Conservation (phyloP, 2,888 invertebrate genomes). For the Tyria jacobaeae region DNA sequence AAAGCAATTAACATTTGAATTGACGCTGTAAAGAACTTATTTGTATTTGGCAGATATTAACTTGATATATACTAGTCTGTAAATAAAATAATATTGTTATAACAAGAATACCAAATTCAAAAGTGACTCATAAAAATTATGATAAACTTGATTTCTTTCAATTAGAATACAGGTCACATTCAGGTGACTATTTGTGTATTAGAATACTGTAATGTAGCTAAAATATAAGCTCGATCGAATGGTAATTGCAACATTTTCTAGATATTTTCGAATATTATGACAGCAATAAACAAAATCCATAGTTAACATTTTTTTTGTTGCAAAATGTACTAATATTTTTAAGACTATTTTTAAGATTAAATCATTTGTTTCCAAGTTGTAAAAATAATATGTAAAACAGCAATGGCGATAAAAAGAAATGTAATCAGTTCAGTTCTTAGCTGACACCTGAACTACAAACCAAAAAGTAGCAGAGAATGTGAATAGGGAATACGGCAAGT, state of each 20-base stretch:
- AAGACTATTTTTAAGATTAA: not conserved
- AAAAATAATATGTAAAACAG: not conserved
- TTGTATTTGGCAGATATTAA: not conserved
- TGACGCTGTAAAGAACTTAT: not conserved
- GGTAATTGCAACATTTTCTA: not conserved
- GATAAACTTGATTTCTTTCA: too few relatives aligned
- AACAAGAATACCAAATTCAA: not conserved
- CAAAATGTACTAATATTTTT: not conserved
- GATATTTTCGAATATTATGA: not conserved
- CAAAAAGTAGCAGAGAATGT: not conserved
- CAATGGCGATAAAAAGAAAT: not conserved
- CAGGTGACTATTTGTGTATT: too few relatives aligned
- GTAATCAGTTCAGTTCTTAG: not conserved
- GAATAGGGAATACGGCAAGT: slow-evolving; percentile 26
- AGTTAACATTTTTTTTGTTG: not conserved
- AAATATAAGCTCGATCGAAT: not conserved
- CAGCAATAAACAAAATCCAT: not conserved
- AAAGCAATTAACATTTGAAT: not conserved
- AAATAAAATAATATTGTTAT: not conserved
- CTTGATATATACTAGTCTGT: not conserved
- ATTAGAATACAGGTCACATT: too few relatives aligned
- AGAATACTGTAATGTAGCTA: too few relatives aligned
- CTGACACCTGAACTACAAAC: not conserved
- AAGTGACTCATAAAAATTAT: not conserved
- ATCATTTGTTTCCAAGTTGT: not conserved